A percentile compares a stretch with the other conserved stretches of the same genome.
These are phyloP conservation scores for Ciconia nigra DNA, from an alignment of 2,797 vertebrate genomes.

Conservation along the genomic window DNA sequence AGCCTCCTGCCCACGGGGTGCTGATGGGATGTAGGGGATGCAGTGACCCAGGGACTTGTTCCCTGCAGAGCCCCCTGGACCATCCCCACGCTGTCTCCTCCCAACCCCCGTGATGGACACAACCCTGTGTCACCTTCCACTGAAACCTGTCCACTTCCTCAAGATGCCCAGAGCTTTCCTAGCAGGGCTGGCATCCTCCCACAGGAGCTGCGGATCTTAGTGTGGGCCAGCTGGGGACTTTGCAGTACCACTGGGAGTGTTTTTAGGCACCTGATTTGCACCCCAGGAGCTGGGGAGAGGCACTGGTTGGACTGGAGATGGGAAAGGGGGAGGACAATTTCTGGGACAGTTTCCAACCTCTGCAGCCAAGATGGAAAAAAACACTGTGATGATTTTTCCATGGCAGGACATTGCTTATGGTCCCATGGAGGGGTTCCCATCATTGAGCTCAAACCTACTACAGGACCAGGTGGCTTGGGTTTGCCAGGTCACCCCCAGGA, in stretches of 20 bases:
- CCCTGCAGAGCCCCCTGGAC: background rate
- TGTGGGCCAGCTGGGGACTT: background rate
- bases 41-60: background rate
- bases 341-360: background rate
- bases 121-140: background rate
- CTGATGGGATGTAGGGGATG: background rate
- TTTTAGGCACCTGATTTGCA: background rate
- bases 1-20: background rate
- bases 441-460: background rate
- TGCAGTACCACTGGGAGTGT: fast-evolving
- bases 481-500: background rate
- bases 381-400: background rate
- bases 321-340: background rate
- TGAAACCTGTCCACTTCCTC: background rate
- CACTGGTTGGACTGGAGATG: background rate
- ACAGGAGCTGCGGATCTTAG: background rate
- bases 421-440: background rate
- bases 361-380: background rate
- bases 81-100: background rate
- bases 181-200: background rate
- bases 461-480: background rate
- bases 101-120: fast-evolving
- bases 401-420: background rate
- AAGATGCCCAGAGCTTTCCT: background rate
- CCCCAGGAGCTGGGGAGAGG: background rate